Base-by-base conservation (phyloP, 1,140 invertebrate species). In the Bursaphelenchus mucronatus region DNA sequence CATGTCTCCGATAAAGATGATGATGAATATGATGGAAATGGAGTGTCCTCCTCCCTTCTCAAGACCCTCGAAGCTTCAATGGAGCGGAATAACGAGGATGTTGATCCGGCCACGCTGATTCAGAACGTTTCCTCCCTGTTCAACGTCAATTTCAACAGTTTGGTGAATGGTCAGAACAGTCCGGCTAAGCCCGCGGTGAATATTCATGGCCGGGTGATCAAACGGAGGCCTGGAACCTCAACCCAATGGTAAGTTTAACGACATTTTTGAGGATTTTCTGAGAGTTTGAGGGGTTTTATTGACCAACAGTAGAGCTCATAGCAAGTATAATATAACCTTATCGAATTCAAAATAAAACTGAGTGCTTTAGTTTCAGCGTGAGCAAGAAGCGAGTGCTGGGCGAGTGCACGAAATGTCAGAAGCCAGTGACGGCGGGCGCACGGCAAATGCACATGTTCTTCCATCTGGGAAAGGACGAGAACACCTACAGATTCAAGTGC, bases 391-490 rank as follows among this genome's bases (percentile, higher is more conserved):
- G 79, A 3, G 77, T 79, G 3, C 68, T 79, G 10, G 77, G 77
- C 0, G 63, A 75, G 49, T 79, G 77, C 63, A 54, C 59, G 8
- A 63, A 68, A 30, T 79, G 77, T 46, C 57, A 80, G 9, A 79
- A 79, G 55, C 79, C 79, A 17, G 72, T 79, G 51, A 79, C 77
- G 11, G 77, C 77, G 10, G 77, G 77, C 13, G 79, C 76, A 19
- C 62, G 77, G 40, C 79, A 81, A 61, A 79, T 79, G 77, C 77
- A 79, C 64, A 76, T 79, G 76, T 79, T 79, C 57, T 79, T 70
- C 68, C 77, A 79, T 64, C 64, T 79, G 66, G 71, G 73, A 9
- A 79, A 79, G 56, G 77, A 79, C 56, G 39, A 73, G 11, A 63
- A 79, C 67, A 80, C 69, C 1, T 79, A 68, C 54, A 76, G 77